These are phyloP conservation scores for Coenonympha glycerion DNA, from an alignment of 2,888 invertebrate genomes.

Conservation along the genomic window DNA sequence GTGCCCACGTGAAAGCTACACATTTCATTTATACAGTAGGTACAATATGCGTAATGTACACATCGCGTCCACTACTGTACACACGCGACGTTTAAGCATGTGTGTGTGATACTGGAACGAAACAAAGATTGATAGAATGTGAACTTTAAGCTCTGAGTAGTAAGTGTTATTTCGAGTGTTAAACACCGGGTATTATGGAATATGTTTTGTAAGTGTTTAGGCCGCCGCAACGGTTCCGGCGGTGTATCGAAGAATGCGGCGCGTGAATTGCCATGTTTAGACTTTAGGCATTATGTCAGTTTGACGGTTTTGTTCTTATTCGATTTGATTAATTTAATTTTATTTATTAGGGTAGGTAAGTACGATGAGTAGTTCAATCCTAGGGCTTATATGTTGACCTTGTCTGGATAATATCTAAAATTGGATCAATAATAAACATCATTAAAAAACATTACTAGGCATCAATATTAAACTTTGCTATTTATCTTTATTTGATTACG, in stretches of 20 bases:
- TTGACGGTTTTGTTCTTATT: conserved; percentile 65
- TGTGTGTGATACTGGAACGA: conserved; percentile 48
- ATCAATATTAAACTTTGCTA: too few relatives aligned
- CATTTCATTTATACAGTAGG: conserved; percentile 72
- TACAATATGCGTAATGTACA: conserved; percentile 72
- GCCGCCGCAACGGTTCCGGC: conserved; percentile 53
- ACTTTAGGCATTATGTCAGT: conserved; percentile 70
- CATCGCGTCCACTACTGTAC: conserved; percentile 62
- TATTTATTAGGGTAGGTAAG: not conserved
- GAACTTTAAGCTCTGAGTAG: conserved; percentile 21
- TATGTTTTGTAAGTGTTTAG: conserved; percentile 59
- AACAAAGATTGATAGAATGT: conserved; percentile 33
- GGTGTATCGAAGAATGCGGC: conserved; percentile 72
- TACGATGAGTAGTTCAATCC: not conserved
- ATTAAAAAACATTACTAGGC: too few relatives aligned
- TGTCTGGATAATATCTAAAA: too few relatives aligned
- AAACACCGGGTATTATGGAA: conserved; percentile 45
- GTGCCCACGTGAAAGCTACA: conserved; percentile 74
- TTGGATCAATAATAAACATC: too few relatives aligned
- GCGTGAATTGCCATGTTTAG: conserved; percentile 73
- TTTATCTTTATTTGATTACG: too few relatives aligned
- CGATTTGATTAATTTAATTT: conserved; percentile 34
- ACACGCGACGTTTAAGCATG: conserved; percentile 42
- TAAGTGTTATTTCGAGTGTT: conserved; percentile 32
- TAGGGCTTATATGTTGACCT: too few relatives aligned